phyloP scores from a whole-genome alignment of 2,797 vertebrate species.

The Acestrorhynchus altus region DNA sequence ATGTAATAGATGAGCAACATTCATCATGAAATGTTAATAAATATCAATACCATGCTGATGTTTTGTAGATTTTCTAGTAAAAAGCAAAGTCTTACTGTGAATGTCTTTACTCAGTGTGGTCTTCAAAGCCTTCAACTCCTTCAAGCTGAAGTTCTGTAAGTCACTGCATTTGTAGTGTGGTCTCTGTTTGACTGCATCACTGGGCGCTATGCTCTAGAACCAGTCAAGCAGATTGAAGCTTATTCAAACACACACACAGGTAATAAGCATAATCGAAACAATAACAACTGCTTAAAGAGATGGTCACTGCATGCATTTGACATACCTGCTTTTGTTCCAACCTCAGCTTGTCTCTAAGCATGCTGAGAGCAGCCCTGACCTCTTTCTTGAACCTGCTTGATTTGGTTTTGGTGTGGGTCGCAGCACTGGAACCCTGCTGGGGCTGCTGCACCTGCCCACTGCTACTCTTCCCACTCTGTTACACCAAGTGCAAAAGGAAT shows the following conservation, averaged over 20 bases:
- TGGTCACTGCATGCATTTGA: background rate
- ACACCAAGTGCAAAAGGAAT: slow-evolving; percentile 31
- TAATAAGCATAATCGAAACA: background rate
- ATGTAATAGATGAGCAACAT: background rate
- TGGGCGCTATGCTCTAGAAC: slow-evolving; percentile 61
- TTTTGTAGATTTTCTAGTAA: background rate
- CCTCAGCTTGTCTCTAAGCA: slow-evolving; percentile 73
- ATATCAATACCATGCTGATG: background rate
- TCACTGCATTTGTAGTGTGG: slow-evolving; percentile 73
- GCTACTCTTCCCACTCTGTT: slow-evolving; percentile 42
- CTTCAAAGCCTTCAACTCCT: slow-evolving; percentile 69
- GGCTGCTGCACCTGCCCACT: slow-evolving; percentile 41
- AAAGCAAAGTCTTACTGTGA: slow-evolving; percentile 67
- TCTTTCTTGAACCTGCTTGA: slow-evolving; percentile 75
- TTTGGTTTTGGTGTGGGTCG: slow-evolving; percentile 56
- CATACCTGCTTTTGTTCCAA: slow-evolving; percentile 65
- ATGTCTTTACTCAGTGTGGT: slow-evolving; percentile 72
- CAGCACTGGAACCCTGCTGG: slow-evolving; percentile 42
- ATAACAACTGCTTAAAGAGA: background rate
- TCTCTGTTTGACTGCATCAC: slow-evolving; percentile 63
- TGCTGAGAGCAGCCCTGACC: slow-evolving; percentile 71
- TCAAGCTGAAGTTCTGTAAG: slow-evolving; percentile 66
- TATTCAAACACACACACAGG: background rate
- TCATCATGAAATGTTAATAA: background rate
- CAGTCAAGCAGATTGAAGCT: slow-evolving; percentile 5